Evolutionary conservation across 2,888 invertebrate species (phyloP).

Genomic region (Galerucella calmariensis): DNA sequence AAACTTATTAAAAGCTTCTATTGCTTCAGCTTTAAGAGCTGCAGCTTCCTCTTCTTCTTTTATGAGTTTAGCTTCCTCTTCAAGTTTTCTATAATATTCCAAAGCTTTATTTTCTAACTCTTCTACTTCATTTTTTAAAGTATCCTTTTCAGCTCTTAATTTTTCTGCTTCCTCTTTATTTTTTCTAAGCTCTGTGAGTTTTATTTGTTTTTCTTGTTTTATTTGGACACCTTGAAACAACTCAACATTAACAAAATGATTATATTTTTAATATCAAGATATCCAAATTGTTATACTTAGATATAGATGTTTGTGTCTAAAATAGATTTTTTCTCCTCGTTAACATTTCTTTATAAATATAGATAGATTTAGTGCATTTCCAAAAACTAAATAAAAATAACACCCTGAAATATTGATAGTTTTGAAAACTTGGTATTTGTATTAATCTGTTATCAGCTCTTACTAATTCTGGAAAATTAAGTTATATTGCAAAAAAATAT

Average conservation of each 20-base stretch:
- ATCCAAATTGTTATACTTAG: too few species aligned
- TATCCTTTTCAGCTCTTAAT: slow-evolving; percentile 81
- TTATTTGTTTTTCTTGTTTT: slow-evolving; percentile 78
- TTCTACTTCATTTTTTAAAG: slow-evolving; percentile 78
- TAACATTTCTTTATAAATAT: too few species aligned
- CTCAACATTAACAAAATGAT: background rate
- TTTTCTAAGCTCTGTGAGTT: slow-evolving; percentile 76
- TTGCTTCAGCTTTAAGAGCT: slow-evolving; percentile 72
- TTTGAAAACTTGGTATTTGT: too few species aligned
- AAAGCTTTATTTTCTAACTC: slow-evolving; percentile 79
- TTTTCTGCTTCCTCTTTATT: slow-evolving; percentile 83
- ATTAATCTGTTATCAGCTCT: too few species aligned
- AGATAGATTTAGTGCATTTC: too few species aligned
- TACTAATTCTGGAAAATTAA: background rate
- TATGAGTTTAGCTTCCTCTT: slow-evolving; percentile 72
- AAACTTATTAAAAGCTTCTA: slow-evolving; percentile 78
- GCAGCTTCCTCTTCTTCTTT: slow-evolving; percentile 71
- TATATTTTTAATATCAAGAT: too few species aligned
- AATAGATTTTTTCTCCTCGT: too few species aligned
- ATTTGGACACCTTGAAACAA: slow-evolving; percentile 71
- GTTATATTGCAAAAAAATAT: slow-evolving; percentile 6
- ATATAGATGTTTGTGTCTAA: too few species aligned
- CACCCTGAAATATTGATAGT: too few species aligned
- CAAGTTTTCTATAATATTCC: slow-evolving; percentile 75
- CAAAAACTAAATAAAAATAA: too few species aligned